phyloP scores from a whole-genome alignment of 2,797 vertebrate species.

The Ambastaia sidthimunki region DNA sequence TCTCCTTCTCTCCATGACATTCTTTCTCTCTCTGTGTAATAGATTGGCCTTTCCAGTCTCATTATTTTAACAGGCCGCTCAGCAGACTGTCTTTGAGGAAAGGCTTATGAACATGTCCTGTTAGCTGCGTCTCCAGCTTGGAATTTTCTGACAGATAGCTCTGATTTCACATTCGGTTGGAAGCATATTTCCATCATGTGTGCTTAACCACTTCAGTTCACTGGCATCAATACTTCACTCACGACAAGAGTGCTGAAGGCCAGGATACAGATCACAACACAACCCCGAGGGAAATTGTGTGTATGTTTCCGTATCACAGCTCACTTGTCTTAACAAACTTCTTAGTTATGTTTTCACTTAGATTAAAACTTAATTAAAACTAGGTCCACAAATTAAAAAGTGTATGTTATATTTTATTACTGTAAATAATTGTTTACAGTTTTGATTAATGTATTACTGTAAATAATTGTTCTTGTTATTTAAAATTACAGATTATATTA shows the following conservation, averaged over 20 bases:
- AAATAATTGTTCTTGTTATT: no score
- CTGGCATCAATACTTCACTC: constrained; percentile 9
- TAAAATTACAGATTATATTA: no score
- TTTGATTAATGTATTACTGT: no score
- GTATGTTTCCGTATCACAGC: not conserved
- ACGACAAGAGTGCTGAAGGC: not conserved
- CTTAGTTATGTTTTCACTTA: not conserved
- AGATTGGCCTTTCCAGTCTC: constrained; percentile 25
- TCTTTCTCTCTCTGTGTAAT: constrained; percentile 23
- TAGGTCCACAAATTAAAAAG: no score
- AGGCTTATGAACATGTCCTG: constrained; percentile 18
- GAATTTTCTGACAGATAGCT: constrained; percentile 6
- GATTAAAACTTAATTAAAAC: no score
- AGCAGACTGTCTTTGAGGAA: constrained; percentile 38
- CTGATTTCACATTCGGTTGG: not conserved
- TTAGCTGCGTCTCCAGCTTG: not conserved
- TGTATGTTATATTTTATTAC: no score
- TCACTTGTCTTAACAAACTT: not conserved
- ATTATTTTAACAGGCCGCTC: constrained; percentile 47
- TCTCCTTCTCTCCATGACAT: not conserved
- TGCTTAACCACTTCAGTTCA: not conserved
- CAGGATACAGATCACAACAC: not conserved
- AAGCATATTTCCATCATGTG: not conserved
- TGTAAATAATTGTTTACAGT: no score
- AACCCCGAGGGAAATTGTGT: not conserved